Conservation (phyloP, 2,797 vertebrate species). For the Lithobates sylvaticus region DNA sequence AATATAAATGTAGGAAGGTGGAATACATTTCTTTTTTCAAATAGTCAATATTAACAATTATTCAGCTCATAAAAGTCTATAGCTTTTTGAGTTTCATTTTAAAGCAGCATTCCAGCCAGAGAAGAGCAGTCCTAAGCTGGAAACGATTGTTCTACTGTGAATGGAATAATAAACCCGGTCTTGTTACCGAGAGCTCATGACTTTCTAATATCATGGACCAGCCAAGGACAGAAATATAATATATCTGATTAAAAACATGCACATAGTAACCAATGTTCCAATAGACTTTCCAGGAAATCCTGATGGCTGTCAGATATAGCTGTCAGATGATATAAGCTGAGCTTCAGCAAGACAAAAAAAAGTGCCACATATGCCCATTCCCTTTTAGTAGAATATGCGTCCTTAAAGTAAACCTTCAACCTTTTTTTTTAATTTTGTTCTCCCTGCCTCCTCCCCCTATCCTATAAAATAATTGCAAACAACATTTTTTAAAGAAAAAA, state of each 20-base stretch:
- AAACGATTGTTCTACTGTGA: slow-evolving; percentile 16
- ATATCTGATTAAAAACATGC: not conserved
- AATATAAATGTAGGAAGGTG: not conserved
- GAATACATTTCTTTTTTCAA: not conserved
- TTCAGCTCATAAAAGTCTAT: slow-evolving; percentile 30
- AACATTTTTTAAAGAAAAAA: too few relatives aligned
- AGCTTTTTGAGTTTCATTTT: slow-evolving; percentile 20
- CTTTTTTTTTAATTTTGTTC: too few relatives aligned
- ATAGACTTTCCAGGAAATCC: not conserved
- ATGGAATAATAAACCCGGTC: slow-evolving; percentile 7
- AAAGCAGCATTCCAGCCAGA: not conserved
- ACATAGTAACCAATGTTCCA: not conserved
- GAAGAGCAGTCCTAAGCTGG: not conserved
- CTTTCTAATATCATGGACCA: not conserved
- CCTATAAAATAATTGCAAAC: too few relatives aligned
- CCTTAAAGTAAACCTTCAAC: too few relatives aligned
- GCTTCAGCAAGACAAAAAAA: too few relatives aligned
- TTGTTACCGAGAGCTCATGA: not conserved
- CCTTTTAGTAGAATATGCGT: too few relatives aligned
- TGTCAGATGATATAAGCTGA: not conserved
- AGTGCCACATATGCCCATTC: too few relatives aligned
- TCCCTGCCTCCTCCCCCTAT: too few relatives aligned
- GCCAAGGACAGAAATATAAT: not conserved
- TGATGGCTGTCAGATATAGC: too few relatives aligned
- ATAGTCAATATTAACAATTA: slow-evolving; percentile 25